Percentiles rank a stretch among this genome's conserved stretches.
Conservation (phyloP, 92 coral and sea anemone genomes). For the Porites evermanni region DNA sequence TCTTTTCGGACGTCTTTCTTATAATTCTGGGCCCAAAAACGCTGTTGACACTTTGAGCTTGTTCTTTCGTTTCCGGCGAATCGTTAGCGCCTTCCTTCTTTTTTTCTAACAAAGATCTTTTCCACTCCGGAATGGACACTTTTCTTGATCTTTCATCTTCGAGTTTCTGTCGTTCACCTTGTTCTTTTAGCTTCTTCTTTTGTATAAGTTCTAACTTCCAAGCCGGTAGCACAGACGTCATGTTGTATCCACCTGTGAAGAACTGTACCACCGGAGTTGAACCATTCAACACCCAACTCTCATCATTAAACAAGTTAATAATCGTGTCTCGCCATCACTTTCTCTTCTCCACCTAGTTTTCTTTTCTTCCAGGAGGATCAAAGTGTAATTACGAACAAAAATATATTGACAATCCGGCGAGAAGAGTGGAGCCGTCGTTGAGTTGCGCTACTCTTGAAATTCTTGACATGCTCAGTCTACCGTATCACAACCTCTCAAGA, state of each 20-base stretch:
- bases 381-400: not conserved
- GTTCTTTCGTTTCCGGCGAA: constrained; percentile 42
- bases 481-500: not conserved
- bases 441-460: not conserved
- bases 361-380: not conserved
- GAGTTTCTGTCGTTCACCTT: constrained; percentile 65
- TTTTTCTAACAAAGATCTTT: constrained; percentile 69
- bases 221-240: constrained; percentile 87
- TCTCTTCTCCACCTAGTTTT: not conserved
- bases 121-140: constrained; percentile 83
- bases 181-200: constrained; percentile 79
- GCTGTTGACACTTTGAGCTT: constrained; percentile 60
- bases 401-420: not conserved
- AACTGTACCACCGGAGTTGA: not conserved
- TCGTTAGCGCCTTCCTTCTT: constrained; percentile 56
- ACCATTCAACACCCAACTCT: not conserved
- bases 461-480: constrained; percentile 32
- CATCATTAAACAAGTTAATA: constrained; percentile 6
- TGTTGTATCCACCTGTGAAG: constrained; percentile 27
- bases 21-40: constrained; percentile 42
- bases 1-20: constrained; percentile 13
- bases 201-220: constrained; percentile 89
- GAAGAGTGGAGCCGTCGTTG: no score
- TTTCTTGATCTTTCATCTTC: constrained; percentile 56
- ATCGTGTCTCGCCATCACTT: constrained; percentile 1